Evolutionary conservation across 2,113 vertebrate species (phyloP), one percentile per base, ranked within the genome.

Genomic region (Psilopsiagon aymara): DNA sequence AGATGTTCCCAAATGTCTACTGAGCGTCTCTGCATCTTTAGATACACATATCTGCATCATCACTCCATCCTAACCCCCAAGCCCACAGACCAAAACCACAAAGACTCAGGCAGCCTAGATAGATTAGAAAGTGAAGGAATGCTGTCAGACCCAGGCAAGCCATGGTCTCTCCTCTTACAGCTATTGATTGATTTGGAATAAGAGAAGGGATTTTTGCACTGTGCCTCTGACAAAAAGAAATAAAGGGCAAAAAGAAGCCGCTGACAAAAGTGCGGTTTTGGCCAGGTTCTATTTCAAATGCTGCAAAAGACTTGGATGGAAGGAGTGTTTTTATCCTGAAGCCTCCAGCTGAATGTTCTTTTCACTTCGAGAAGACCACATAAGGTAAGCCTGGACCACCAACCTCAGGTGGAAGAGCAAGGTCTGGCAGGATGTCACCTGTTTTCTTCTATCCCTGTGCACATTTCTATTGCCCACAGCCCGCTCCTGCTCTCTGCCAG

Each of bases 401-500:
- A 31, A 96, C 90, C 25, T 95, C 97, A 7, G 85, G 86, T 41
- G 92, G 97, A 70, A 96, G 90, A 13, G 44, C 80, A 28, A 83
- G 96, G 85, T 89, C 93, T 5, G 97, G 97, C 41, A 98, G 96
- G 74, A 97, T 96, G 70, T 95, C 97, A 52, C 97, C 90, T 49
- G 77, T 97, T 39, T 91, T 97, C 46, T 78, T 92, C 97, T 96
- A n/a, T 86, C 74, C 70, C 96, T 97, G 6, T n/a, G 4, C 93
- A 96, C 29, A 9, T 98, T 73, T 97, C 97, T 17, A 57, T 96
- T 69, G 88, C 96, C 53, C 27, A 96, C 97, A 57, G 98, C 97
- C 25, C 91, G 97, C 97, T 95, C 97, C 97, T 82, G 98, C 97
- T 90, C 97, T 97, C 98, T 76, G 53, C 31, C 31, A 33, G 53